Evolutionary conservation across 2,888 invertebrate genomes (phyloP).

Genomic region (Plebejus anna): DNA sequence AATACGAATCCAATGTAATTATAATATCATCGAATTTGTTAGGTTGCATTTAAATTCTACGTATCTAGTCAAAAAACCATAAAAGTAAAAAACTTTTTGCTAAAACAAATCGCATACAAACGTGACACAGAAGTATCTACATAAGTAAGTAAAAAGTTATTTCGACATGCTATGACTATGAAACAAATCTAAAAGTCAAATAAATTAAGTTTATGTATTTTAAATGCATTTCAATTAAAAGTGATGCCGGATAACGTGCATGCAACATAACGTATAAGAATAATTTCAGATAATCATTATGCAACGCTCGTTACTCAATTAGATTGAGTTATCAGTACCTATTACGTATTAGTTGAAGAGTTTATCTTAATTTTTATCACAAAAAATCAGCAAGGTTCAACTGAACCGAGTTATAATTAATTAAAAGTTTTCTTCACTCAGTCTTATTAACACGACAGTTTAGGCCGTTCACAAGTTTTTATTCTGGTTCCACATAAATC

Average conservation of each 20-base stretch:
- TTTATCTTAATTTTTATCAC: neutral
- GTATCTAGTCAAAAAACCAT: neutral
- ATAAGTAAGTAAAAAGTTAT: too few species aligned
- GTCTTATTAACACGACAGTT: neutral
- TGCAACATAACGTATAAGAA: slow-evolving; percentile 20
- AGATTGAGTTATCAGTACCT: neutral
- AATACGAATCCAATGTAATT: too few species aligned
- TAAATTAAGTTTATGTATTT: slow-evolving; percentile 2
- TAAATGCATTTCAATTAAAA: slow-evolving; percentile 4
- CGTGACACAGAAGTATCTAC: neutral
- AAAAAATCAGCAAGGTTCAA: neutral
- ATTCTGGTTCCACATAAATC: neutral
- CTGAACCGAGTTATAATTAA: neutral
- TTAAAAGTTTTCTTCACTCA: neutral
- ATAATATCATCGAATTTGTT: too few species aligned
- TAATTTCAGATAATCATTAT: slow-evolving; percentile 18
- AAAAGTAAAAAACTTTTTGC: neutral
- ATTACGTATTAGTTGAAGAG: neutral
- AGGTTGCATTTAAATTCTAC: too few species aligned
- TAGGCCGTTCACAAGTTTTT: neutral
- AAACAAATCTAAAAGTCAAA: neutral
- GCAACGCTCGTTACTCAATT: slow-evolving; percentile 10
- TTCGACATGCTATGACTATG: too few species aligned
- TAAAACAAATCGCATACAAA: neutral
- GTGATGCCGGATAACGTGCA: neutral